These are phyloP conservation scores for Drosophila willistoni DNA, from an alignment of 1,140 invertebrate species.

Conservation along the genomic window DNA sequence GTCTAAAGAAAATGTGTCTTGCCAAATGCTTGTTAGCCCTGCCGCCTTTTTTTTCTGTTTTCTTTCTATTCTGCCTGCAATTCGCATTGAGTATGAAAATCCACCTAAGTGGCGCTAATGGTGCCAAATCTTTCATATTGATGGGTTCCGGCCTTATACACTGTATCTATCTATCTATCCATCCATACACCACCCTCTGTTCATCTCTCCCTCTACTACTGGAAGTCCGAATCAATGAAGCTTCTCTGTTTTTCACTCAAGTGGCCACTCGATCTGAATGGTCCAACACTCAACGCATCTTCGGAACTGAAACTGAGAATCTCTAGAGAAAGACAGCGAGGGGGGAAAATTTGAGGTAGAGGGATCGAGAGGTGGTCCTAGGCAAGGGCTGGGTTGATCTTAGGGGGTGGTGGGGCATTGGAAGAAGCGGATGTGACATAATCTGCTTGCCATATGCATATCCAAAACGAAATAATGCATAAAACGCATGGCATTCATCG, in stretches of 20 bases:
- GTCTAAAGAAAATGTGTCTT: constrained; percentile 65
- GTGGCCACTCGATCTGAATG: constrained; percentile 9
- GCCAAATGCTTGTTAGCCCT: constrained; percentile 67
- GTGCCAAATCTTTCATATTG: constrained; percentile 24
- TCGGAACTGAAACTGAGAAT: constrained; percentile 10
- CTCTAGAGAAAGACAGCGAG: not conserved
- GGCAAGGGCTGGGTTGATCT: not conserved
- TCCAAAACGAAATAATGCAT: constrained; percentile 49
- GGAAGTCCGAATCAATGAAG: constrained; percentile 52
- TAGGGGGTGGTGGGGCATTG: constrained; percentile 1
- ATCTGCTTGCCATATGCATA: constrained; percentile 46
- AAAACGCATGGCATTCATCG: constrained; percentile 66
- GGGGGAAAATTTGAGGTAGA: not conserved
- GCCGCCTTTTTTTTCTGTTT: not conserved
- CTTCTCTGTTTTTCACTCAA: constrained; percentile 50
- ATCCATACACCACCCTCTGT: not conserved
- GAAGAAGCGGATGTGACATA: constrained; percentile 72
- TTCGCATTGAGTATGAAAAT: constrained; percentile 64
- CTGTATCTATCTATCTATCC: not conserved
- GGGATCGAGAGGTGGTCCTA: not conserved
- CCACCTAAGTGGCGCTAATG: constrained; percentile 32
- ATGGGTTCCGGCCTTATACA: constrained; percentile 10
- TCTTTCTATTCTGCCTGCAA: constrained; percentile 39
- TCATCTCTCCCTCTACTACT: not conserved
- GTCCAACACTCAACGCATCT: constrained; percentile 8